phyloP scores from a whole-genome alignment of 2,888 invertebrate species.

The Pseudoips prasinana region DNA sequence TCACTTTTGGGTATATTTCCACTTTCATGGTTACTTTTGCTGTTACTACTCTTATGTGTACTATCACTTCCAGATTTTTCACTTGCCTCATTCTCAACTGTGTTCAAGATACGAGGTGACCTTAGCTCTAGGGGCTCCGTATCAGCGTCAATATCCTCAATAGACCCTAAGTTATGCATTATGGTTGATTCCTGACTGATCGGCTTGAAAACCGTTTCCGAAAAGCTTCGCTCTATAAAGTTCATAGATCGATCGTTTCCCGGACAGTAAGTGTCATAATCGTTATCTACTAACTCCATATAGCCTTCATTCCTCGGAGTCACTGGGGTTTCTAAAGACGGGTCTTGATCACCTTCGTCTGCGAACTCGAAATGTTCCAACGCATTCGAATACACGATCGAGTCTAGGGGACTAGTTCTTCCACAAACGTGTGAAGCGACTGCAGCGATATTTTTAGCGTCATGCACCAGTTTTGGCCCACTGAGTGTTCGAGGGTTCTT shows the following conservation, averaged over 20 bases:
- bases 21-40: neutral
- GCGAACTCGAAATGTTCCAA: slow-evolving; percentile 92
- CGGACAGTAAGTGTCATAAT: slow-evolving; percentile 61
- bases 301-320: slow-evolving; percentile 64
- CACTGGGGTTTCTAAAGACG: slow-evolving; percentile 82
- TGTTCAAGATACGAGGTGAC: slow-evolving; percentile 37
- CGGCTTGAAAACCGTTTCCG: slow-evolving; percentile 63
- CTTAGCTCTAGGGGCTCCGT: slow-evolving; percentile 30
- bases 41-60: slow-evolving; percentile 9
- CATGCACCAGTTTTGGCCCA: slow-evolving; percentile 61
- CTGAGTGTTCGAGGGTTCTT: slow-evolving; percentile 61
- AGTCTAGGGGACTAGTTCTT: slow-evolving; percentile 51
- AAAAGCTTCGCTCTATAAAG: slow-evolving; percentile 77
- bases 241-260: slow-evolving; percentile 77
- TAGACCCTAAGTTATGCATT: slow-evolving; percentile 23
- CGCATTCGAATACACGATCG: slow-evolving; percentile 76
- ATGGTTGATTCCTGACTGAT: slow-evolving; percentile 33
- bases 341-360: slow-evolving; percentile 93
- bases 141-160: slow-evolving; percentile 30
- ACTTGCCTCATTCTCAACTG: slow-evolving; percentile 40
- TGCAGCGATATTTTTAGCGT: slow-evolving; percentile 65
- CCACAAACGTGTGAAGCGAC: slow-evolving; percentile 72
- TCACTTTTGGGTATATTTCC: neutral
- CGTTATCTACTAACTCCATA: slow-evolving; percentile 73
- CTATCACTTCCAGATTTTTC: slow-evolving; percentile 25